These are phyloP conservation scores for Drosophila stalkeri DNA, from an alignment of 2,888 invertebrate species.

Conservation along the genomic window DNA sequence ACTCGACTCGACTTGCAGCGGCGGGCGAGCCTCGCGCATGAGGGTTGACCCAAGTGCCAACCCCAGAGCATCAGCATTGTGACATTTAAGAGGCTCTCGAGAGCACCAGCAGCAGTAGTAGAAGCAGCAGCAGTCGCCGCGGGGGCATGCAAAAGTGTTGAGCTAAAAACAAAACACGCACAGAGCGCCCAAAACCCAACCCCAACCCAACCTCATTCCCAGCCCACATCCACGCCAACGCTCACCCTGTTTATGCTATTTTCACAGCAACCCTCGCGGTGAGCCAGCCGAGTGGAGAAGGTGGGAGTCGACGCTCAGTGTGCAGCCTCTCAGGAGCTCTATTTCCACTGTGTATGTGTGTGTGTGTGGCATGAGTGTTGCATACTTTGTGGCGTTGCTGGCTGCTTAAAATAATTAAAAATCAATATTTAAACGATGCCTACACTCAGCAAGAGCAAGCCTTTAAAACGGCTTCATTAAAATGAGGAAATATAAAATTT, in stretches of 20 bases:
- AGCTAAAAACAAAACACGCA: conserved; percentile 79
- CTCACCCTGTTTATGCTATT: conserved; percentile 31
- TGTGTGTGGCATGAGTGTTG: conserved; percentile 47
- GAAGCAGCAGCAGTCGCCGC: conserved; percentile 15
- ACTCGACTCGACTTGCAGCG: conserved; percentile 24
- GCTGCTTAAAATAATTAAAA: conserved; percentile 78
- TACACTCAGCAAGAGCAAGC: conserved; percentile 13
- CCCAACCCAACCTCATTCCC: background rate
- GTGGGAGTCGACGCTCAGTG: conserved; percentile 55
- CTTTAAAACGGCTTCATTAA: conserved; percentile 33
- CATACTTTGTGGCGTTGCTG: conserved; percentile 71
- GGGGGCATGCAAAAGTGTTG: conserved; percentile 52
- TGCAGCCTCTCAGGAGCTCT: conserved; percentile 60
- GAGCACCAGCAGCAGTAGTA: conserved; percentile 45
- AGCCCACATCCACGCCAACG: background rate
- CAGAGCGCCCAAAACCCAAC: conserved; percentile 14
- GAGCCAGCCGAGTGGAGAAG: conserved; percentile 44
- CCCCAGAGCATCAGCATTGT: conserved; percentile 66
- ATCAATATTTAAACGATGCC: conserved; percentile 75
- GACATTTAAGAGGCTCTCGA: conserved; percentile 76
- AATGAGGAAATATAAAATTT: background rate
- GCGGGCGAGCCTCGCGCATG: conserved; percentile 22
- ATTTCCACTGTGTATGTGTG: conserved; percentile 11
- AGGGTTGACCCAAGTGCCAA: conserved; percentile 67
- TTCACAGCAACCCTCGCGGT: conserved; percentile 71